Conservation (phyloP, 2,797 vertebrate genomes). For the Oreonectes daqikongensis region DNA sequence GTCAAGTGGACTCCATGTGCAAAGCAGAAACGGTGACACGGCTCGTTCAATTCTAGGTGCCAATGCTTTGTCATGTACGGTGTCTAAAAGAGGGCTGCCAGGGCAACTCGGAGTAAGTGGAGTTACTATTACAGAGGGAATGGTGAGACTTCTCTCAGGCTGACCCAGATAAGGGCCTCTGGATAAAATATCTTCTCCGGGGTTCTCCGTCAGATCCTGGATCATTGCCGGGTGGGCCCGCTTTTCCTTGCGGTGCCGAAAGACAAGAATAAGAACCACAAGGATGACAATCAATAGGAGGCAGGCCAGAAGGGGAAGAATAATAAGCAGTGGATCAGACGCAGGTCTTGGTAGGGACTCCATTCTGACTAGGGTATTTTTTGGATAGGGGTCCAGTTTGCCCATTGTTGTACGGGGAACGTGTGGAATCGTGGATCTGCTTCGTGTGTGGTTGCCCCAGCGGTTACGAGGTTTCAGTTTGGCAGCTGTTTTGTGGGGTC, state of each 20-base stretch:
- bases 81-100: slow-evolving; percentile 58
- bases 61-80: slow-evolving; percentile 48
- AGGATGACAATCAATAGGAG: slow-evolving; percentile 79
- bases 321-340: slow-evolving; percentile 76
- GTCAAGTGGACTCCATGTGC: slow-evolving; percentile 78
- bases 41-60: slow-evolving; percentile 63
- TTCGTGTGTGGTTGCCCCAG: slow-evolving; percentile 69
- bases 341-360: slow-evolving; percentile 72
- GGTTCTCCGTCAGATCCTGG: slow-evolving; percentile 66
- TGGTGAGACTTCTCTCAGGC: slow-evolving; percentile 75
- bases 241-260: slow-evolving; percentile 80
- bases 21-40: slow-evolving; percentile 64
- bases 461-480: slow-evolving; percentile 64
- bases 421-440: slow-evolving; percentile 49
- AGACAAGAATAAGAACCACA: slow-evolving; percentile 76
- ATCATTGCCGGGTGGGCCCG: slow-evolving; percentile 67
- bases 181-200: slow-evolving; percentile 49
- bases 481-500: slow-evolving; percentile 66
- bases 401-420: slow-evolving; percentile 50
- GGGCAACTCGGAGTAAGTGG: slow-evolving; percentile 73
- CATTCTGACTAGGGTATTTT: slow-evolving; percentile 57
- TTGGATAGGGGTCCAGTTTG: slow-evolving; percentile 56
- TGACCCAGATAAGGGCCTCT: slow-evolving; percentile 62
- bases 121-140: slow-evolving; percentile 85
- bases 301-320: slow-evolving; percentile 77